Percentiles rank a stretch among this genome's conserved stretches.
Conservation (phyloP, 2,888 invertebrate genomes). For the Pteria penguin region DNA sequence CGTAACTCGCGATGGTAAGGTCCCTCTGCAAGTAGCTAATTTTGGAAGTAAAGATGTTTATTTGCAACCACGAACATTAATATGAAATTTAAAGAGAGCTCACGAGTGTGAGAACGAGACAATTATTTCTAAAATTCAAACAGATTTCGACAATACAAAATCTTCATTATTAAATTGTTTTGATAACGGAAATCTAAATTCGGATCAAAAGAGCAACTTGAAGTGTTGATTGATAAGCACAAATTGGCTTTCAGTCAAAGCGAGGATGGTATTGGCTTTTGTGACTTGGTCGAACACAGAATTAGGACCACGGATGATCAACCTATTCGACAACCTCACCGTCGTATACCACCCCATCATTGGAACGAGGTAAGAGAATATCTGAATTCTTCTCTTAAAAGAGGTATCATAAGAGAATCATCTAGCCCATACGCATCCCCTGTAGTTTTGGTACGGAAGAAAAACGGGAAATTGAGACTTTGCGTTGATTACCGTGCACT, state of each 20-base stretch:
- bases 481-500: conserved; percentile 61
- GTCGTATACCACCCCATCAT: conserved; percentile 38
- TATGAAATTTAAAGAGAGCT: not conserved
- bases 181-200: not conserved
- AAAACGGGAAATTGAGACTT: conserved; percentile 43
- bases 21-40: not conserved
- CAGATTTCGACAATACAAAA: not conserved
- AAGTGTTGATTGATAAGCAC: not conserved
- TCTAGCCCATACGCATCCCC: conserved; percentile 52
- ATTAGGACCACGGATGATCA: conserved; percentile 19
- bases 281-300: conserved; percentile 24
- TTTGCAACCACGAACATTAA: not conserved
- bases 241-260: not conserved
- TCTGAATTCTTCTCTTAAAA: not conserved
- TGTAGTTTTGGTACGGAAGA: conserved; percentile 56
- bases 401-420: not conserved
- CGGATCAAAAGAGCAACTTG: not conserved
- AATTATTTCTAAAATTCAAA: not conserved
- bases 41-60: not conserved
- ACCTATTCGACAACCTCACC: conserved; percentile 27
- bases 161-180: not conserved
- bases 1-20: not conserved
- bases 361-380: conserved; percentile 42
- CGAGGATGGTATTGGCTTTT: not conserved
- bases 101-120: too few species aligned